phyloP scores from a whole-genome alignment of 2,797 vertebrate genomes.

The Orientallactaga sibirica region DNA sequence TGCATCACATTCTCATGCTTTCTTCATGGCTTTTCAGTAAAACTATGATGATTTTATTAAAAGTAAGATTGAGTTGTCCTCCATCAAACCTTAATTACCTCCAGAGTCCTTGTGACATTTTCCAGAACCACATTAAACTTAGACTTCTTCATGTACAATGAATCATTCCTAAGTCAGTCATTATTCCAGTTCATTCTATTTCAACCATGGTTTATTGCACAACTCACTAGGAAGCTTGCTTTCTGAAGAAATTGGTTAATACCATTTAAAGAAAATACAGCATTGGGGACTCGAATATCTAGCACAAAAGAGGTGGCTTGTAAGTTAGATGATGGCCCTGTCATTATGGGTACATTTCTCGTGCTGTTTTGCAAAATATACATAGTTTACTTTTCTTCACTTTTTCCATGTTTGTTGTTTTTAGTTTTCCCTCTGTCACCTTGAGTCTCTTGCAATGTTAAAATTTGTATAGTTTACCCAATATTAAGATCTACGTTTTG shows the following conservation, averaged over 20 bases:
- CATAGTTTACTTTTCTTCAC: not conserved
- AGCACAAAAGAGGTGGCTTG: not conserved
- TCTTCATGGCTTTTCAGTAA: not conserved
- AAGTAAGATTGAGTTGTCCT: not conserved
- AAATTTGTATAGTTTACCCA: not conserved
- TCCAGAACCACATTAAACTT: not conserved
- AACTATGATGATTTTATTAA: not conserved
- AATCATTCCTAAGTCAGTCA: not conserved
- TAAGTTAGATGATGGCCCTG: not conserved
- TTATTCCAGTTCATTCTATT: not conserved
- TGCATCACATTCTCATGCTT: not conserved
- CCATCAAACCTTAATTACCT: not conserved
- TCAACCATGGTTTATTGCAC: not conserved
- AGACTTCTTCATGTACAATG: not conserved
- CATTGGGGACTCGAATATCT: not conserved
- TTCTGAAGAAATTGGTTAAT: conserved; percentile 21
- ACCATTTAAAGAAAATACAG: not conserved
- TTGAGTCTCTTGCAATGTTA: not conserved
- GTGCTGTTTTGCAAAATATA: not conserved
- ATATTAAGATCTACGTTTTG: conserved; percentile 24
- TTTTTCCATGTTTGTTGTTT: not conserved
- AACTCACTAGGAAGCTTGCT: not conserved
- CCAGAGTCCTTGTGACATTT: not conserved
- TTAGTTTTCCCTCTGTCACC: not conserved
- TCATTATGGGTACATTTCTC: not conserved